Percentiles rank a stretch among this genome's conserved stretches.
phyloP scores from a whole-genome alignment of 2,797 vertebrate genomes.

The Thaleichthys pacificus region DNA sequence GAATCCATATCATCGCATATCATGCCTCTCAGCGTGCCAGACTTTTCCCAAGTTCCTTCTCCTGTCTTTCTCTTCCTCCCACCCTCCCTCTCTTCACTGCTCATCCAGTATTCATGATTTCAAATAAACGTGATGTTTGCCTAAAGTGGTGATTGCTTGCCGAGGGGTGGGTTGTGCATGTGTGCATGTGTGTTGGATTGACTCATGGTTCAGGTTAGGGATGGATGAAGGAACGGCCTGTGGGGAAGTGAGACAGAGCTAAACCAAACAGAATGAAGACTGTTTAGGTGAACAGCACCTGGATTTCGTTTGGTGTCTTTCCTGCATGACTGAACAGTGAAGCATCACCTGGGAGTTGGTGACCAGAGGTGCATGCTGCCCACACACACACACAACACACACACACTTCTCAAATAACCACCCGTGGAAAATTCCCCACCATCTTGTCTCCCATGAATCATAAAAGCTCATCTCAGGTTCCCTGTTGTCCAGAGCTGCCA shows the following conservation, averaged over 20 bases:
- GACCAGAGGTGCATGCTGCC: background rate
- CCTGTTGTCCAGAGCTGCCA: background rate
- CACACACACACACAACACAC: background rate
- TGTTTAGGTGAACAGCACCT: too few species aligned
- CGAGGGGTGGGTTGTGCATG: background rate
- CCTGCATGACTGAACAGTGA: background rate
- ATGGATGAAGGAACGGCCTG: background rate
- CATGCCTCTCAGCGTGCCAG: background rate
- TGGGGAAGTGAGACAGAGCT: too few species aligned
- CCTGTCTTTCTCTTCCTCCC: background rate
- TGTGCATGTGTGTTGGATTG: background rate
- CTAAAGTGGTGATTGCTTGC: background rate
- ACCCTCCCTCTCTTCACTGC: background rate
- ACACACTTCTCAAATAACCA: constrained; percentile 4
- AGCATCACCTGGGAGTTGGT: too few species aligned
- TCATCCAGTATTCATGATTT: background rate
- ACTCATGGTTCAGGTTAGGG: background rate
- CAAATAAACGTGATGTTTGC: background rate
- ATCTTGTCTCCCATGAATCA: background rate
- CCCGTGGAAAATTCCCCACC: background rate
- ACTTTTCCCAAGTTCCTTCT: background rate
- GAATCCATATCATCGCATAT: constrained; percentile 1
- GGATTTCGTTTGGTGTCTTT: background rate
- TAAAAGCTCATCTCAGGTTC: background rate
- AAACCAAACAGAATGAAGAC: too few species aligned